A percentile compares a stretch with the other conserved stretches of the same genome.
phyloP scores from a whole-genome alignment of 92 coral and sea anemone genomes.

The Isaurus tuberculatus region DNA sequence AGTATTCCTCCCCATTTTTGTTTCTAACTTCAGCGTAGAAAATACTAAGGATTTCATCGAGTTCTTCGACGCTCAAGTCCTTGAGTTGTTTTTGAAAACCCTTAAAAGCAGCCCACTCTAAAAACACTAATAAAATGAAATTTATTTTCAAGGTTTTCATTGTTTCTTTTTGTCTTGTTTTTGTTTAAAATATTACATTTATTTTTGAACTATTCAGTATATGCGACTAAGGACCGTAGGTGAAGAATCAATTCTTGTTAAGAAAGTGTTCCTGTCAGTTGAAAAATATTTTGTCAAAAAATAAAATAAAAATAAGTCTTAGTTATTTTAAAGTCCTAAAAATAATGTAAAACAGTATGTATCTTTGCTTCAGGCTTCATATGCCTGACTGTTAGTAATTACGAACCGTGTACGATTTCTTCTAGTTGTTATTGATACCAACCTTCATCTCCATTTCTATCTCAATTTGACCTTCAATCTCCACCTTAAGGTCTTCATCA shows the following conservation, averaged over 20 bases:
- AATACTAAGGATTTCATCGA: constrained; percentile 38
- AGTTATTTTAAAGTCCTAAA: neutral
- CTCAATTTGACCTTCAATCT: neutral
- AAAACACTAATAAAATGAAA: too few species aligned
- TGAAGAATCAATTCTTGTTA: neutral
- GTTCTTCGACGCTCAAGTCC: constrained; percentile 35
- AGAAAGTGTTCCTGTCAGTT: neutral
- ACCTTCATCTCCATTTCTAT: neutral
- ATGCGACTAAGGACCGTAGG: too few species aligned
- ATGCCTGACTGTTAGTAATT: neutral
- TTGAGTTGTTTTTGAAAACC: too few species aligned
- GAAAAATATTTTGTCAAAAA: neutral
- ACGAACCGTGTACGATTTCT: neutral
- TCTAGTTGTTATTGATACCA: neutral
- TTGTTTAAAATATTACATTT: too few species aligned
- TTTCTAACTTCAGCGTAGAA: constrained; percentile 65
- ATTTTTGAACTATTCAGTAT: too few species aligned
- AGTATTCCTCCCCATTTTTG: constrained; percentile 45
- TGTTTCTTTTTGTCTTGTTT: too few species aligned
- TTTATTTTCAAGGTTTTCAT: too few species aligned
- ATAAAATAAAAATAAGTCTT: neutral
- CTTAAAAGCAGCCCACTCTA: too few species aligned
- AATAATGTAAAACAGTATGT: neutral
- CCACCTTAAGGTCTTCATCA: too few species aligned
- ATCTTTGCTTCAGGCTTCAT: neutral